These are phyloP conservation scores for Cosmorhoe ocellata DNA, from an alignment of 2,888 invertebrate genomes.

Conservation along the genomic window DNA sequence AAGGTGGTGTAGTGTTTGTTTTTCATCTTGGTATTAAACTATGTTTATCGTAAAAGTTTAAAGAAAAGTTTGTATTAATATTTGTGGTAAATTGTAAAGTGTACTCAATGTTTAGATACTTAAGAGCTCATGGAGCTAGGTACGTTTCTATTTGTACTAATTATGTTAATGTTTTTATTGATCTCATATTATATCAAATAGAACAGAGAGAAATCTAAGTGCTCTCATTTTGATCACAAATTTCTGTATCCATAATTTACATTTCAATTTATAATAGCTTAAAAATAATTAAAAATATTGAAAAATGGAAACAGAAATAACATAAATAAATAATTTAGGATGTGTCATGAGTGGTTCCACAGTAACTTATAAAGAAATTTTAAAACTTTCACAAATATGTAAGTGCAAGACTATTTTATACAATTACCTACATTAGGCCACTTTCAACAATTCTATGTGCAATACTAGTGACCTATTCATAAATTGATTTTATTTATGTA, in stretches of 20 bases:
- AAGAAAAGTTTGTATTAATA: slow-evolving; percentile 39
- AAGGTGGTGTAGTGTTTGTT: slow-evolving; percentile 22
- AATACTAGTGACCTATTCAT: slow-evolving; percentile 29
- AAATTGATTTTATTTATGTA: slow-evolving; percentile 24
- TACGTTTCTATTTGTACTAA: slow-evolving; percentile 45
- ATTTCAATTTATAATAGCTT: slow-evolving; percentile 21
- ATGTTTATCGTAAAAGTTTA: slow-evolving; percentile 17
- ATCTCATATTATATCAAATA: slow-evolving; percentile 61
- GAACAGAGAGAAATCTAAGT: slow-evolving; percentile 39
- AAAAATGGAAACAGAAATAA: slow-evolving; percentile 44
- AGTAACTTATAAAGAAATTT: slow-evolving; percentile 37
- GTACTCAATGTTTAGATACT: slow-evolving; percentile 40
- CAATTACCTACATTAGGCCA: slow-evolving; percentile 34
- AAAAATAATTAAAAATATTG: slow-evolving; percentile 36
- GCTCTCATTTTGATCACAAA: slow-evolving; percentile 43
- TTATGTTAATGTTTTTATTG: slow-evolving; percentile 50
- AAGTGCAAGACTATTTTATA: slow-evolving; percentile 50
- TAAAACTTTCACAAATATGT: slow-evolving; percentile 37
- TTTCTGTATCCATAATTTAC: slow-evolving; percentile 39
- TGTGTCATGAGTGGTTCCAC: slow-evolving; percentile 43
- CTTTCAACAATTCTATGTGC: slow-evolving; percentile 33
- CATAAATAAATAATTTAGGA: slow-evolving; percentile 38
- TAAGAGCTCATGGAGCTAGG: slow-evolving; percentile 58
- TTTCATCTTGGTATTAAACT: slow-evolving; percentile 32
- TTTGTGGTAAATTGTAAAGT: slow-evolving; percentile 52